phyloP scores from a whole-genome alignment of 2,888 invertebrate species.

The Dichetophora obliterata region DNA sequence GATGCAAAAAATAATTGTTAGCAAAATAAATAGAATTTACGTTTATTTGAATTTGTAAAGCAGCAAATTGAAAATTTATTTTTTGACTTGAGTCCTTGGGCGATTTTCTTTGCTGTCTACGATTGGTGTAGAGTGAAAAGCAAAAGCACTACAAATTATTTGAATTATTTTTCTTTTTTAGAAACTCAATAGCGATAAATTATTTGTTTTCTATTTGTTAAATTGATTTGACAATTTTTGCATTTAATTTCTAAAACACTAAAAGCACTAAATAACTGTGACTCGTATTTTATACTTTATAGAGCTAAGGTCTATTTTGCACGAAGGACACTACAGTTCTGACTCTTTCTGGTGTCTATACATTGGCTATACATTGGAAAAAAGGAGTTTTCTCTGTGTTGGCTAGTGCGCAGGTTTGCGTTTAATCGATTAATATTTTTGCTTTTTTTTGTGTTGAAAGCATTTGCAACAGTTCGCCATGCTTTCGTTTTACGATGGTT shows the following conservation, averaged over 20 bases:
- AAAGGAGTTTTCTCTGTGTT: neutral
- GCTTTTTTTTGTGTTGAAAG: neutral
- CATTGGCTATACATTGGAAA: conserved; percentile 28
- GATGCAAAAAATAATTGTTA: neutral
- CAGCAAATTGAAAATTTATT: conserved; percentile 26
- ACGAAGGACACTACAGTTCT: conserved; percentile 30
- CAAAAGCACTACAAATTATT: conserved; percentile 27
- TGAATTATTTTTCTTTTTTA: neutral
- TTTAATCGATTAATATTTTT: conserved; percentile 27
- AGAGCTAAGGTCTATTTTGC: neutral
- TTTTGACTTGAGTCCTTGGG: conserved; percentile 12
- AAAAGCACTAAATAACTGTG: conserved; percentile 6
- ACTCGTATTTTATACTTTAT: neutral
- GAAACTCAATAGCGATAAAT: neutral
- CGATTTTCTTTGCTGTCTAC: neutral
- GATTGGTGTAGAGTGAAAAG: conserved; percentile 4
- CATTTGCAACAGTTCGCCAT: conserved; percentile 22
- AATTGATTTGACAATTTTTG: neutral
- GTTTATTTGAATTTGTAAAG: conserved; percentile 8
- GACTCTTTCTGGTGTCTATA: neutral
- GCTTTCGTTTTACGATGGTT: neutral
- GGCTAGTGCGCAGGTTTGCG: conserved; percentile 23
- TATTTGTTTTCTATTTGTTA: neutral
- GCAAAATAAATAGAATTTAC: conserved; percentile 24
- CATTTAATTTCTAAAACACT: neutral